A percentile compares a stretch with the other conserved stretches of the same genome.
These are phyloP conservation scores for Napeogenes inachia DNA, from an alignment of 2,888 invertebrate genomes.

Conservation along the genomic window DNA sequence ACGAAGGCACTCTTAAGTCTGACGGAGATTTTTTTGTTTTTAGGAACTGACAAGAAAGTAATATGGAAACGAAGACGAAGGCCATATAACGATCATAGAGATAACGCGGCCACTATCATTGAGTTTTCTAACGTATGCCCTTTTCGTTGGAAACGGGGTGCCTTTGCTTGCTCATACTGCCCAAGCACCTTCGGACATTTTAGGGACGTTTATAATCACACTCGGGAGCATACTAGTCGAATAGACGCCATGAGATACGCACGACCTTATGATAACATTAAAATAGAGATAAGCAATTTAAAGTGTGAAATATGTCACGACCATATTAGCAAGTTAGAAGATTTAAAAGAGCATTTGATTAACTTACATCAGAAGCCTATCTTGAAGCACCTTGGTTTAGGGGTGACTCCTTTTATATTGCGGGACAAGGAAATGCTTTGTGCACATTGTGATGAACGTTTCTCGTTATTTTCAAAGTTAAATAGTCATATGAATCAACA, in stretches of 20 bases:
- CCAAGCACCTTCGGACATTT: constrained; percentile 55
- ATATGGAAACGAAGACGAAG: constrained; percentile 62
- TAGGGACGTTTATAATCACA: constrained; percentile 48
- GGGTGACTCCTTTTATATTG: constrained; percentile 55
- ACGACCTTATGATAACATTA: constrained; percentile 45
- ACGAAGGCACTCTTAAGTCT: constrained; percentile 16
- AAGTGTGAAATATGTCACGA: constrained; percentile 53
- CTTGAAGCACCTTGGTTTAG: constrained; percentile 44
- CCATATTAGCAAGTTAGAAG: constrained; percentile 42
- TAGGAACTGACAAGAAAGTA: constrained; percentile 52
- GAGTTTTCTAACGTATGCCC: constrained; percentile 64
- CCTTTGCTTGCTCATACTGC: constrained; percentile 60
- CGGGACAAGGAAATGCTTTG: constrained; percentile 48
- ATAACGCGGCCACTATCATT: constrained; percentile 63
- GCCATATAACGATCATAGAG: constrained; percentile 60
- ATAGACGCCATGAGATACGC: constrained; percentile 48
- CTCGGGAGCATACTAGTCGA: constrained; percentile 46
- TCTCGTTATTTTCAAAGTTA: constrained; percentile 55
- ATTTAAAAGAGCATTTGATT: constrained; percentile 52
- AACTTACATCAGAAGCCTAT: constrained; percentile 50
- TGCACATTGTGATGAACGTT: constrained; percentile 49
- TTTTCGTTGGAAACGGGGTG: constrained; percentile 62
- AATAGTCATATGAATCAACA: constrained; percentile 66
- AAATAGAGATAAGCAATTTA: constrained; percentile 57
- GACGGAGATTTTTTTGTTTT: constrained; percentile 44